Evolutionary conservation across 2,797 vertebrate genomes (phyloP).

Genomic region (Takifugu ocellatus): DNA sequence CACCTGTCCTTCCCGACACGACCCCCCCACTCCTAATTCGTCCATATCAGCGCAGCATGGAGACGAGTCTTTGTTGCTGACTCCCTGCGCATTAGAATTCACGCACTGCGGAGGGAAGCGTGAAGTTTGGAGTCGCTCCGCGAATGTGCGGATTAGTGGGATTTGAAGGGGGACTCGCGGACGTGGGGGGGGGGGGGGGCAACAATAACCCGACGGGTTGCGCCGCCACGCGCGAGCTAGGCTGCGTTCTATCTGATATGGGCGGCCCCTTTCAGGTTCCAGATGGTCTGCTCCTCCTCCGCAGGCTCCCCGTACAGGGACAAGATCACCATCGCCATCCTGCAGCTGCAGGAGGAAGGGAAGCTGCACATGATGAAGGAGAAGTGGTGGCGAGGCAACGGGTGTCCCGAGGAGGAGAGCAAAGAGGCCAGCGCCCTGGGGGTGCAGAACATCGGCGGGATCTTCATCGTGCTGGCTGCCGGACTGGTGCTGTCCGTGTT

Average conservation of each 20-base stretch:
- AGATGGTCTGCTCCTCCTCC: conserved; percentile 15
- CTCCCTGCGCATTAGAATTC: conserved; percentile 53
- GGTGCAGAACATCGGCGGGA: conserved; percentile 97
- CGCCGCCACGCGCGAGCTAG: conserved; percentile 39
- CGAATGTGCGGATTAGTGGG: conserved; percentile 66
- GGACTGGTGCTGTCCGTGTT: conserved; percentile 96
- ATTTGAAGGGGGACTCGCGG: conserved; percentile 60
- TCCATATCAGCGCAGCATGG: background rate
- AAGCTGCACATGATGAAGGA: conserved; percentile 87
- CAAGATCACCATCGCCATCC: conserved; percentile 97
- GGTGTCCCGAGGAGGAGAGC: conserved; percentile 95
- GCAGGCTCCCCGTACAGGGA: conserved; percentile 95
- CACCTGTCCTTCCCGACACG: conserved; percentile 33
- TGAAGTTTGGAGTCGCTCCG: conserved; percentile 55
- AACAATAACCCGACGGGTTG: conserved; percentile 63
- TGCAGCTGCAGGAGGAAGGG: conserved; percentile 96
- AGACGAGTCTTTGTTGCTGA: conserved; percentile 58
- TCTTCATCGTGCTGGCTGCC: conserved; percentile 96
- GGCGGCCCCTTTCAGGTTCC: background rate
- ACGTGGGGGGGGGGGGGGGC: conserved; percentile 20
- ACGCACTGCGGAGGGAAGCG: conserved; percentile 51
- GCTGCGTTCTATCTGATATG: background rate
- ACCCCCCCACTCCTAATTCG: too few relatives aligned
- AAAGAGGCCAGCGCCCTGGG: conserved; percentile 97
- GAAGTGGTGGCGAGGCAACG: conserved; percentile 90